Evolutionary conservation across 2,888 invertebrate genomes (phyloP), one percentile per base, ranked within the genome.

Genomic region (Cheilosia impressa): DNA sequence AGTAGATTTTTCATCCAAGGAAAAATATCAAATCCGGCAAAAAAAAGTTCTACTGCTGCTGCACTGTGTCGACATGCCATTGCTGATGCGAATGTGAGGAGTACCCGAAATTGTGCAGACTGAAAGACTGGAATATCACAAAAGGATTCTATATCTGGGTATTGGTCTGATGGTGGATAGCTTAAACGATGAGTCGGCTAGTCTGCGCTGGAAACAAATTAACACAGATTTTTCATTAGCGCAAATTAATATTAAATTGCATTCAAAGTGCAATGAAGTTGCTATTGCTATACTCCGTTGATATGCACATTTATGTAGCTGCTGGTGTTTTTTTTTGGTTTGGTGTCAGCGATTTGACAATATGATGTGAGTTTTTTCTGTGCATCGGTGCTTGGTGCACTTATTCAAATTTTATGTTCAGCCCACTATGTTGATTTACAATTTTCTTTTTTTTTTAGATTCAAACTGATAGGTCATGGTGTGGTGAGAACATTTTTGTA

Each of bases 201-300:
- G 71, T 66, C 71, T 77, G 53, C 55, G 34, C 34, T 71, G 66
- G 34, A 78, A 83, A 78, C 63, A 83, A 78, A 83, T 83, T 83
- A 83, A 83, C 78, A 78, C 57, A 78, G 83, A 83, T 83, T 83
- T 83, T 78, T 78, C 83, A 83, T 83, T 83, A 78, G 83, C 73
- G 83, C 31, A 34, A 63, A 83, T 83, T 83, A 78, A 73, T 78
- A 83, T 83, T 83, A 83, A 72, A 83, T 83, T 83, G 62, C 68
- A 72, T 72, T 17, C 71, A 24, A 52, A 72, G 10, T 60, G 15
- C 62, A 43, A 62, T 34, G 63, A 45, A 63, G 55, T 38, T 45
- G 47, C 34, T 27, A 13, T 15, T 45, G 47, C 43, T 27, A 13
- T 15, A 31, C 19, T 27, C 43, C 9, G 24, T 31, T 10, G 13